These are phyloP conservation scores for Melanerpes aurifrons DNA, from an alignment of 2,113 vertebrate genomes.

Conservation along the genomic window DNA sequence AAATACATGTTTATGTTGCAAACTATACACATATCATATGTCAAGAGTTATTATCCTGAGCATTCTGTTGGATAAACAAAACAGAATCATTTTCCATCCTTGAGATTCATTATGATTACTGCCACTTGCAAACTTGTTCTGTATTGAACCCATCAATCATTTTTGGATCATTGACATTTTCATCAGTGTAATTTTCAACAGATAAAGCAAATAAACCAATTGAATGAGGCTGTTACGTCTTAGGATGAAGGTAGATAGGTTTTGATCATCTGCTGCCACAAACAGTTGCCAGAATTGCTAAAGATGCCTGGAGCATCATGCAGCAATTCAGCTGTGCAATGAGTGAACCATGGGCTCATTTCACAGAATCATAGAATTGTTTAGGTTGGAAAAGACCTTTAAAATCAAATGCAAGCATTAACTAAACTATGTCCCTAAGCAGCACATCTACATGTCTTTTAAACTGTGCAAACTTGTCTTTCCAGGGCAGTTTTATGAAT, in stretches of 20 bases:
- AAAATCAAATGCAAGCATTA: not conserved
- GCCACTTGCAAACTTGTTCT: not conserved
- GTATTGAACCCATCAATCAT: not conserved
- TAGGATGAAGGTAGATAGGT: not conserved
- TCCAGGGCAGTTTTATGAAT: not conserved
- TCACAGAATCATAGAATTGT: not conserved
- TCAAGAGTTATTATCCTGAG: not conserved
- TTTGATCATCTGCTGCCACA: not conserved
- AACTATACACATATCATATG: not conserved
- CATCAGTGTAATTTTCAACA: not conserved
- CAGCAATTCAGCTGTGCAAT: accelerated
- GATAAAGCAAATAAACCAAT: not conserved
- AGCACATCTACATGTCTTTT: not conserved
- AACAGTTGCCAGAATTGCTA: not conserved
- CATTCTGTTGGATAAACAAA: not conserved
- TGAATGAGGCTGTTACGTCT: not conserved
- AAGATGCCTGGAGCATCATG: not conserved
- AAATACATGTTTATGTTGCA: not conserved
- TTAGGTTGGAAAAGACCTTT: not conserved
- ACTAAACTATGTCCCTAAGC: not conserved
- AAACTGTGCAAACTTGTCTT: not conserved
- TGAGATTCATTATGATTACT: not conserved
- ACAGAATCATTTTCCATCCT: not conserved
- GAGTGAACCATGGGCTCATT: not conserved
- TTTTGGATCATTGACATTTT: not conserved